These are phyloP conservation scores for Crenuchus spilurus DNA, from an alignment of 2,797 vertebrate genomes.

Conservation along the genomic window DNA sequence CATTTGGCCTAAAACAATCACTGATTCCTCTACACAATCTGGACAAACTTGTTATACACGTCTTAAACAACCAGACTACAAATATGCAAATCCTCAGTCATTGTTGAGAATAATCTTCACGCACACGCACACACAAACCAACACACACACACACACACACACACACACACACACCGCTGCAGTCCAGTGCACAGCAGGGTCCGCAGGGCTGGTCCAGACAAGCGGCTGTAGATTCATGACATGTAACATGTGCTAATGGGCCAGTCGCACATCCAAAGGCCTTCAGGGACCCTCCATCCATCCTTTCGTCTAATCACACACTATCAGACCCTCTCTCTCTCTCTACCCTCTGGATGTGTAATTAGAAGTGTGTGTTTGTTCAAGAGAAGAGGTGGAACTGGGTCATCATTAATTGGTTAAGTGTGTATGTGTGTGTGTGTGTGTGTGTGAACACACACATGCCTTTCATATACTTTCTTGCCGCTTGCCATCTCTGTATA, in stretches of 20 bases:
- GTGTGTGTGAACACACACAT: slow-evolving; percentile 1
- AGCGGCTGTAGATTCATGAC: slow-evolving; percentile 73
- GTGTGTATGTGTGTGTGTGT: slow-evolving; percentile 39
- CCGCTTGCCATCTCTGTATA: slow-evolving; percentile 14
- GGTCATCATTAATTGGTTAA: slow-evolving; percentile 65
- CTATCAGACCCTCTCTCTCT: slow-evolving; percentile 42
- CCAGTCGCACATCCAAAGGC: slow-evolving; percentile 72
- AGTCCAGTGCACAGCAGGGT: slow-evolving; percentile 55
- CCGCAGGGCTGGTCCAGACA: slow-evolving; percentile 58
- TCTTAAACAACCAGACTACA: slow-evolving; percentile 13
- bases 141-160: slow-evolving; percentile 30
- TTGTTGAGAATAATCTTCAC: slow-evolving; percentile 20
- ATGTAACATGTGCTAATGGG: slow-evolving; percentile 79
- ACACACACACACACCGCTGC: slow-evolving; percentile 13
- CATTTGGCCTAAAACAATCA: not conserved
- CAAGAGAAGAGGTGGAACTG: slow-evolving; percentile 58
- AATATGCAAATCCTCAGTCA: slow-evolving; percentile 40
- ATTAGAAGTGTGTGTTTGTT: slow-evolving; percentile 57
- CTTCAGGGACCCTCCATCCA: slow-evolving; percentile 65
- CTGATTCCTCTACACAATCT: not conserved
- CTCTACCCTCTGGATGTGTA: slow-evolving; percentile 45
- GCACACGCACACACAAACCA: slow-evolving; percentile 26
- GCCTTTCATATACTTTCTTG: slow-evolving; percentile 24
- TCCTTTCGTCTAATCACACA: slow-evolving; percentile 54
- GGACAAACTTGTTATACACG: not conserved